Conservation (phyloP, 2,797 vertebrate genomes). For the Sylvia borin region DNA sequence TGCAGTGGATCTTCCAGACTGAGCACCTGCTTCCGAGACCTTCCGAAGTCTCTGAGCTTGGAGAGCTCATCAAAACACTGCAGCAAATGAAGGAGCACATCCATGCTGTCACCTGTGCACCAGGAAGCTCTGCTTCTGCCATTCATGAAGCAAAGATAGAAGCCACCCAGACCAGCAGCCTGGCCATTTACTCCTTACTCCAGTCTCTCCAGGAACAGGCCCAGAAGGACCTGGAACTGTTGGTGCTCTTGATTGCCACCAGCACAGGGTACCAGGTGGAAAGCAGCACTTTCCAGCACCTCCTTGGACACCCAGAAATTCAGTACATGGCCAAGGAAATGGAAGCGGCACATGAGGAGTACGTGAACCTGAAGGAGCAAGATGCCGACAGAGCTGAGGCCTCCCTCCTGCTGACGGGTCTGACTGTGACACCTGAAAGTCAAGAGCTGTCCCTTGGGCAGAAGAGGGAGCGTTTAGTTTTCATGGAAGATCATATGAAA, state of each 20-base stretch:
- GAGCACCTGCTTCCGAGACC: background rate
- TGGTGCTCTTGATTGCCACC: conserved; percentile 56
- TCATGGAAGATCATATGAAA: conserved; percentile 40
- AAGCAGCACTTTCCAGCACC: conserved; percentile 40
- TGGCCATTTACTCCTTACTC: conserved; percentile 31
- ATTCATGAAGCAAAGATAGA: conserved; percentile 1
- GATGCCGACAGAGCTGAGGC: conserved; percentile 51
- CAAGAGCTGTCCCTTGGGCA: background rate
- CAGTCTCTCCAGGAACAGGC: conserved; percentile 10
- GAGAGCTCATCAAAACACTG: conserved; percentile 9
- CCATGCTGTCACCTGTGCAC: too few species aligned
- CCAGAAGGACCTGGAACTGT: conserved; percentile 30
- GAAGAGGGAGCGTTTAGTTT: conserved; percentile 39
- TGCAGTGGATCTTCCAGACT: conserved; percentile 51
- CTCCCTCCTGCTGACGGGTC: conserved; percentile 53
- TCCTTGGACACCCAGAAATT: conserved; percentile 62
- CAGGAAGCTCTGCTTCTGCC: too few species aligned
- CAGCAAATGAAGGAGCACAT: too few species aligned
- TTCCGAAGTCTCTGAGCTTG: background rate
- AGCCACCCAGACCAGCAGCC: background rate
- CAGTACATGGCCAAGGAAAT: conserved; percentile 50
- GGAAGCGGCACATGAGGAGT: background rate
- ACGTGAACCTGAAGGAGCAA: conserved; percentile 47
- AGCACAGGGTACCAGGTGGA: conserved; percentile 49
- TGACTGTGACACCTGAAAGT: background rate